Conservation (phyloP, 53 echinoderm and acorn worm genomes). For the Paelopatides confundens region DNA sequence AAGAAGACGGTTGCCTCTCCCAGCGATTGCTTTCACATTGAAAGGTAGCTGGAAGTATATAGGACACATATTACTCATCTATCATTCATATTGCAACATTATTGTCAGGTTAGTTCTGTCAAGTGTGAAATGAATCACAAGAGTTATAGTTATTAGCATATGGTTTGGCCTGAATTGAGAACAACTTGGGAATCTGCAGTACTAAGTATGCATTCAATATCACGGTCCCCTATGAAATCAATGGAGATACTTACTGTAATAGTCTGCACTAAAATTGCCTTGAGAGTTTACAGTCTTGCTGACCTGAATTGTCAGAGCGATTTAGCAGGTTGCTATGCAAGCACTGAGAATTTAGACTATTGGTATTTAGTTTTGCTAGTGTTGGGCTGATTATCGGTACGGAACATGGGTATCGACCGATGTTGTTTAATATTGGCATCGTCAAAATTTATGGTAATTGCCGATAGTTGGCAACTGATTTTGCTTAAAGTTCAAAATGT, state of each 20-base stretch:
- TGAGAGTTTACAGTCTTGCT: not conserved
- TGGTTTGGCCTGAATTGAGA: not conserved
- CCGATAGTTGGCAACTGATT: too few relatives aligned
- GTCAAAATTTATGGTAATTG: too few relatives aligned
- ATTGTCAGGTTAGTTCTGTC: conserved; percentile 30
- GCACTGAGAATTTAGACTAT: too few relatives aligned
- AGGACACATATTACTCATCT: conserved; percentile 41
- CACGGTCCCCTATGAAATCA: not conserved
- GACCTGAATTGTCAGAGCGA: not conserved
- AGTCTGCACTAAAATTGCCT: conserved; percentile 14
- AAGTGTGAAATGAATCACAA: conserved; percentile 24
- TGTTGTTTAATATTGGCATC: too few relatives aligned
- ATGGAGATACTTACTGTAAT: not conserved
- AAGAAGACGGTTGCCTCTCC: not conserved
- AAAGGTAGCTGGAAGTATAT: conserved; percentile 8
- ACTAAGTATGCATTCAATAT: not conserved
- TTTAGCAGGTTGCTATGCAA: not conserved
- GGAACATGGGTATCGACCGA: too few relatives aligned
- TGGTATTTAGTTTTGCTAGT: too few relatives aligned
- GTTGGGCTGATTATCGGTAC: too few relatives aligned
- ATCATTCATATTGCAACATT: conserved; percentile 39
- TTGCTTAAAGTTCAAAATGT: too few relatives aligned
- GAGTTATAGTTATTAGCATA: conserved; percentile 33
- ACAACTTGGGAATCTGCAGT: not conserved
- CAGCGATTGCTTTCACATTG: conserved; percentile 36